Evolutionary conservation across 1,140 invertebrate genomes (phyloP), one percentile per base, ranked within the genome.

Genomic region (Vanessa atalanta): DNA sequence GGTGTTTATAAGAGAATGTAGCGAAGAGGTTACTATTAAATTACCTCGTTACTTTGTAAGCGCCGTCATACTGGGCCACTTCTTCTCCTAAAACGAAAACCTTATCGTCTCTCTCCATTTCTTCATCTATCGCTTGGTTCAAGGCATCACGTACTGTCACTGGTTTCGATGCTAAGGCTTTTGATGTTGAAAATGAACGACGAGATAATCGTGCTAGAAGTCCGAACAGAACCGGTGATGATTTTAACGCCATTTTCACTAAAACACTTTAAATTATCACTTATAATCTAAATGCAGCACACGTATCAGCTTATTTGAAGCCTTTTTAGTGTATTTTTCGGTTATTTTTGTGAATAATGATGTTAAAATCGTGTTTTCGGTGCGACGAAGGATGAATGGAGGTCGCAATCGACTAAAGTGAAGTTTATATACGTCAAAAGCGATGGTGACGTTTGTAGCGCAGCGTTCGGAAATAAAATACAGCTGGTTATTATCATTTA

Each of bases 1-100:
- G 55, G 55, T 31, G 12, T 60, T 60, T 13, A 31, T 5, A 60
- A 23, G 20, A 60, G 20, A 60, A 60, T 60, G 23, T 51, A 51
- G 13, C 13, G 4, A 51, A 14, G n/a, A 51, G 37, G 37, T 43
- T 43, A 43, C 37, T 63, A n/a, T 23, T 63, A 73, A 47, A 55
- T 72, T 81, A 93, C 93, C 93, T 92, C 70, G 92, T 92, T 9
- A 98, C 96, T 96, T 99, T 99, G 83, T 99, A 99, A 26, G 99
- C 98, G 72, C 99, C 99, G 89, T 99, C 99, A 85, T 99, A 99
- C 91, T 97, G 95, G n/a, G 98, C 99, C 0, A 99, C 99, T 94
- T 99, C 99, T 93, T 99, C 99, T 48, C 99, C 99, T 55, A 99
- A 82, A 20, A 99, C 84, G 91, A 99, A 99, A 0, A 99, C 99